Evolutionary conservation across 2,797 vertebrate species (phyloP).

Genomic region (Xerus rutilus): DNA sequence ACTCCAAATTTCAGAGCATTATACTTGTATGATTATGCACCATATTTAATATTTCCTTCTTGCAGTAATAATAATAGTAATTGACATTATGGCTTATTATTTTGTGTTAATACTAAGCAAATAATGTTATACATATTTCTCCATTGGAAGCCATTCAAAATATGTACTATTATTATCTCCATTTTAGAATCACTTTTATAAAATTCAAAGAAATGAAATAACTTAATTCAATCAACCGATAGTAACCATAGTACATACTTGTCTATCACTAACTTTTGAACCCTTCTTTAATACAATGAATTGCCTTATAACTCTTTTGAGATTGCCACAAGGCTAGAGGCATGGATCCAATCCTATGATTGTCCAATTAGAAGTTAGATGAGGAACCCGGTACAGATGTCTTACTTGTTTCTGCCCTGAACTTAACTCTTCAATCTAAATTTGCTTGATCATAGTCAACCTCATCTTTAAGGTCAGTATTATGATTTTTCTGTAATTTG

Average conservation of each 20-base stretch:
- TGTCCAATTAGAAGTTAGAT: background rate
- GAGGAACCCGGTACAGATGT: background rate
- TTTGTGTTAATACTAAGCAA: background rate
- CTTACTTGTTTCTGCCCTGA: background rate
- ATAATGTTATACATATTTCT: background rate
- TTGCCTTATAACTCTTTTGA: background rate
- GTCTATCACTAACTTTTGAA: background rate
- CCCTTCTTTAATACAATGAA: background rate
- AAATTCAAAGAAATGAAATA: slow-evolving; percentile 17
- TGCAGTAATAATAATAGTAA: background rate
- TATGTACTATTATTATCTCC: background rate
- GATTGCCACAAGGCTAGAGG: background rate
- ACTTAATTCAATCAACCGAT: background rate
- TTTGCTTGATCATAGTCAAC: background rate
- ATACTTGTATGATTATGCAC: background rate
- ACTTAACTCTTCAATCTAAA: background rate
- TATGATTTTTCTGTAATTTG: background rate
- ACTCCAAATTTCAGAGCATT: background rate
- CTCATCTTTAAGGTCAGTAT: background rate
- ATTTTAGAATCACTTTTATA: background rate
- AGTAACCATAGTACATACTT: background rate
- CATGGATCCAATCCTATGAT: background rate
- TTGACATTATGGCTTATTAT: background rate
- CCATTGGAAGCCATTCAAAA: background rate
- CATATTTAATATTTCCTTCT: background rate